Evolutionary conservation across 2,113 vertebrate genomes (phyloP), one percentile per base, ranked within the genome.

Genomic region (Poeciliopsis retropinna): DNA sequence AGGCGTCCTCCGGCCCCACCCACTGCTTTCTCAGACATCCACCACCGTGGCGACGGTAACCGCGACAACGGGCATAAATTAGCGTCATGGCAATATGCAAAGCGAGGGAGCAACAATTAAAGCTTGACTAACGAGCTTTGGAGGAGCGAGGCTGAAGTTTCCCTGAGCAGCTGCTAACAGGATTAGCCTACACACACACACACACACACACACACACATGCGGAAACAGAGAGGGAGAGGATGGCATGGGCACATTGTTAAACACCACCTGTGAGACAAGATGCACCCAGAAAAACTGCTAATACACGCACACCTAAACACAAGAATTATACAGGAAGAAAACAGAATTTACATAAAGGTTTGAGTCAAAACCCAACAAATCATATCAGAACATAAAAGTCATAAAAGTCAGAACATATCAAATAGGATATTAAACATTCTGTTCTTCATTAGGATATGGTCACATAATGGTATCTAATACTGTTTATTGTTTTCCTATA

Each of bases 121-220:
- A 94, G 92, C 89, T 92, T 93, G 92, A 94, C 94, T 93, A 95
- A 95, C 87, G 90, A 94, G 92, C 91, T 94, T 94, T 93, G 91
- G 91, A 94, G 87, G 90, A 92, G 88, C 76, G 62, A 83, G 85
- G 85, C 87, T 93, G 88, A 94, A 94, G 93, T 94, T 94, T 94
- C 88, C 91, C 89, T 54, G 77, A 94, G 90, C 91, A 92, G 87
- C 89, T 94, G 78, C 91, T 93, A 94, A 94, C 91, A 91, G 90
- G 92, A 93, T 95, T 94, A 94, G 88, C 86, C 80, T 81, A 70
- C 83, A 84, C 85, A 84, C 29, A 79, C 28, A 77, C 19, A 54
- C 3, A 65, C 41, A 54, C 28, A 68, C 25, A 22, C 41, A 73
- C 31, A 78, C 29, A 75, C 15, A 57, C 11, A 64, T 19, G 74